phyloP scores from a whole-genome alignment of 2,797 vertebrate genomes.

The Falco novaeseelandiae region DNA sequence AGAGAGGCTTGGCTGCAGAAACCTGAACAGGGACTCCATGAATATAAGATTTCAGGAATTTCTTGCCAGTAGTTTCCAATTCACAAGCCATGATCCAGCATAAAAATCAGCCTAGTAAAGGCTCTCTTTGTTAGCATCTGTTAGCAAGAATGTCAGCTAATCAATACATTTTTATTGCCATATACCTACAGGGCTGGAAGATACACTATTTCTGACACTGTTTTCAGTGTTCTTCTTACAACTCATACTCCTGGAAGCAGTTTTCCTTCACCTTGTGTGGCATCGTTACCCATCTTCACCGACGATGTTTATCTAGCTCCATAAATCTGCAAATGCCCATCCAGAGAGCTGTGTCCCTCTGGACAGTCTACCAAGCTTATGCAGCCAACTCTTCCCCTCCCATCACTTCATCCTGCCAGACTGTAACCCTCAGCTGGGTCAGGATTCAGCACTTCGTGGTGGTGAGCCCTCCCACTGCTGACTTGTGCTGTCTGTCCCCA shows the following conservation, averaged over 20 bases:
- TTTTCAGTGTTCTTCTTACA: constrained; percentile 37
- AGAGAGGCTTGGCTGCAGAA: neutral
- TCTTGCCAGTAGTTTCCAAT: neutral
- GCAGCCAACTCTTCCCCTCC: neutral
- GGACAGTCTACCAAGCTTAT: neutral
- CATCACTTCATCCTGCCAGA: neutral
- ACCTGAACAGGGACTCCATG: neutral
- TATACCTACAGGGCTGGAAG: constrained; percentile 52
- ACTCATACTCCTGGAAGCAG: constrained; percentile 22
- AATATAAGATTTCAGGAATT: neutral
- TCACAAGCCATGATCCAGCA: neutral
- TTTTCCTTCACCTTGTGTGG: constrained; percentile 47
- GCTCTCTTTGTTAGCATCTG: constrained; percentile 24
- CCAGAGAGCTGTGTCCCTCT: neutral
- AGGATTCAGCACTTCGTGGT: neutral
- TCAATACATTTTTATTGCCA: constrained; percentile 59
- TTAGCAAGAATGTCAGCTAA: constrained; percentile 53
- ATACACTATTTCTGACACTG: constrained; percentile 37
- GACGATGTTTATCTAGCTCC: neutral
- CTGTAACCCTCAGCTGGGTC: neutral
- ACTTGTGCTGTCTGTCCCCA: neutral
- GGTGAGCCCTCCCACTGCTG: neutral
- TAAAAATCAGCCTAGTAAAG: neutral
- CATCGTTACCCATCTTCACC: neutral
- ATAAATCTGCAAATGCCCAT: neutral